Evolutionary conservation across 2,888 invertebrate genomes (phyloP).

Genomic region (Pachycephus smyrnensis): DNA sequence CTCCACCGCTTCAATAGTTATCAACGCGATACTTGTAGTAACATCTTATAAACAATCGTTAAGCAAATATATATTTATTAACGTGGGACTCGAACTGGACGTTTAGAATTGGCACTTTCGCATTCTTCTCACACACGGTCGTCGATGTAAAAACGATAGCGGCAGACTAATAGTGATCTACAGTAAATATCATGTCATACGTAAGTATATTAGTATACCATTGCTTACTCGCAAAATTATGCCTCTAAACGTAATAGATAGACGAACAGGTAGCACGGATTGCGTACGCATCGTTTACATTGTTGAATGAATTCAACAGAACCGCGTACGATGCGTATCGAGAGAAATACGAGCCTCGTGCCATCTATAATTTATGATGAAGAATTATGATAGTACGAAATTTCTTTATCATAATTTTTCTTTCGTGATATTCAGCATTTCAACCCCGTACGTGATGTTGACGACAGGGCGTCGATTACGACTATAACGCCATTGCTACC

Average conservation of each 20-base stretch:
- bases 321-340: background rate
- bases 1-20: background rate
- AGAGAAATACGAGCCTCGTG: background rate
- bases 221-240: conserved; percentile 33
- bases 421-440: background rate
- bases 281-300: background rate
- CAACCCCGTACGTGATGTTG: background rate
- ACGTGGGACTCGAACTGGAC: background rate
- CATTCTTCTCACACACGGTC: background rate
- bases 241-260: conserved; percentile 25
- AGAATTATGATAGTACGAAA: background rate
- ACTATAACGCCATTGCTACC: conserved; percentile 1
- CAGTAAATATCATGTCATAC: conserved; percentile 37
- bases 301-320: background rate
- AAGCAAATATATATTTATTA: background rate
- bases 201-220: conserved; percentile 37
- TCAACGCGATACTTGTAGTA: background rate
- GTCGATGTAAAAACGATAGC: conserved; percentile 23
- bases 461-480: background rate
- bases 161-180: conserved; percentile 24
- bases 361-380: background rate
- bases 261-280: background rate
- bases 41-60: background rate
- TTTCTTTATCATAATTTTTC: background rate
- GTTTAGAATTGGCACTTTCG: conserved; percentile 5